Evolutionary conservation across 1,140 invertebrate species (phyloP).

Genomic region (Vanessa atalanta): DNA sequence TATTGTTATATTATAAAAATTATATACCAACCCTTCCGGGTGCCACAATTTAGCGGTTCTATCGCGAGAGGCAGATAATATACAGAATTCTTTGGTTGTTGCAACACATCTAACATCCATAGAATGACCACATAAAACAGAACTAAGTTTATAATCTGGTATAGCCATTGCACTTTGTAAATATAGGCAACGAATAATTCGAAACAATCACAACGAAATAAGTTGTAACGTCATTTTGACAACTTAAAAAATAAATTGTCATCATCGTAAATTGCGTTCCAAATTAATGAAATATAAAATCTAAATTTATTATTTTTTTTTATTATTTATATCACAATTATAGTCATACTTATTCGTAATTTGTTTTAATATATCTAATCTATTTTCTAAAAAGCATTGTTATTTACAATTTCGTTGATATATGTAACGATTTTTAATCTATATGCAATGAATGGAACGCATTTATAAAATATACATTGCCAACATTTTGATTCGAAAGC

Average conservation of each 20-base stretch:
- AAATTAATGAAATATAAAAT: not conserved
- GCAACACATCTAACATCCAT: constrained; percentile 91
- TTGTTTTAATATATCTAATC: not conserved
- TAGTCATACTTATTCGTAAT: not conserved
- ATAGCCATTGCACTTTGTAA: constrained; percentile 62
- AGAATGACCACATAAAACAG: constrained; percentile 88
- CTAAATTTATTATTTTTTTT: not conserved
- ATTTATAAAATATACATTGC: not conserved
- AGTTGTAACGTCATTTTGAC: constrained; percentile 35
- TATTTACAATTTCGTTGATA: not conserved
- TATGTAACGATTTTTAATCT: not conserved
- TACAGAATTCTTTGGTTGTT: constrained; percentile 84
- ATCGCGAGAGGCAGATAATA: constrained; percentile 93
- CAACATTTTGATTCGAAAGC: constrained; percentile 1
- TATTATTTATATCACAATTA: not conserved
- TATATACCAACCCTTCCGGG: constrained; percentile 85
- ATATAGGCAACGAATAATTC: constrained; percentile 22
- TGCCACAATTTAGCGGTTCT: constrained; percentile 92
- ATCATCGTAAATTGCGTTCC: constrained; percentile 25
- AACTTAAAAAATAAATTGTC: constrained; percentile 37
- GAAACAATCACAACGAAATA: constrained; percentile 36
- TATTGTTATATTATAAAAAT: constrained; percentile 2
- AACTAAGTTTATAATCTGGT: constrained; percentile 88
- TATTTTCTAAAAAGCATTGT: not conserved
- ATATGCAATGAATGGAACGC: not conserved